Evolutionary conservation across 1,140 invertebrate species (phyloP).

Genomic region (Macrostomum lignano): DNA sequence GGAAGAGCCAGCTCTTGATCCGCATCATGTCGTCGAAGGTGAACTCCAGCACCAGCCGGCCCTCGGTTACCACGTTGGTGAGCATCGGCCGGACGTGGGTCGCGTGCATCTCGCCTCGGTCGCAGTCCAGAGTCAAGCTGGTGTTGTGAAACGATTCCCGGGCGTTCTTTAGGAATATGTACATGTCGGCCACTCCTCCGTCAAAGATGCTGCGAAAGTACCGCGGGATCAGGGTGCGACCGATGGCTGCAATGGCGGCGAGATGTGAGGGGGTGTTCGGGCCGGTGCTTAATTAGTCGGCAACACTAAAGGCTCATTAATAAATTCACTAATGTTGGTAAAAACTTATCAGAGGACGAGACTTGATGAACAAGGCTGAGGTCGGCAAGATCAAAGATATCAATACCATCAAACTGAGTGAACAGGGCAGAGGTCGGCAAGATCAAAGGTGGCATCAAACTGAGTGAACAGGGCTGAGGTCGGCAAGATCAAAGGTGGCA

Average conservation of each 20-base stretch:
- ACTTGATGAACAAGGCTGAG: too few species aligned
- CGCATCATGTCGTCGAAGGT: slow-evolving; percentile 93
- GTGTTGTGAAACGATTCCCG: slow-evolving; percentile 95
- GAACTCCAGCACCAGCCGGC: slow-evolving; percentile 76
- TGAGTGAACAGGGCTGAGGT: too few species aligned
- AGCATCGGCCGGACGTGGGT: not conserved
- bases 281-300: too few species aligned
- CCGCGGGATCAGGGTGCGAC: slow-evolving; percentile 76
- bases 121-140: slow-evolving; percentile 83
- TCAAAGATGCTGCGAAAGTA: slow-evolving; percentile 98
- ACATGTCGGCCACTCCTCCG: slow-evolving; percentile 79
- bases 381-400: too few species aligned
- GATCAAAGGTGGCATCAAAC: too few species aligned
- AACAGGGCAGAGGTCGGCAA: too few species aligned
- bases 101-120: slow-evolving; percentile 38
- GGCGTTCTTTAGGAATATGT: slow-evolving; percentile 76
- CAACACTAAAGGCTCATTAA: too few species aligned
- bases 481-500: too few species aligned
- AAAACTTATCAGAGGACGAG: too few species aligned
- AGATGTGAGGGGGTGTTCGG: too few species aligned
- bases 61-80: slow-evolving; percentile 65
- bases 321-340: too few species aligned
- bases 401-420: too few species aligned
- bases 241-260: slow-evolving; percentile 48
- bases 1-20: slow-evolving; percentile 92